phyloP scores from a whole-genome alignment of 2,888 invertebrate species.

The Brassicogethes aeneus region DNA sequence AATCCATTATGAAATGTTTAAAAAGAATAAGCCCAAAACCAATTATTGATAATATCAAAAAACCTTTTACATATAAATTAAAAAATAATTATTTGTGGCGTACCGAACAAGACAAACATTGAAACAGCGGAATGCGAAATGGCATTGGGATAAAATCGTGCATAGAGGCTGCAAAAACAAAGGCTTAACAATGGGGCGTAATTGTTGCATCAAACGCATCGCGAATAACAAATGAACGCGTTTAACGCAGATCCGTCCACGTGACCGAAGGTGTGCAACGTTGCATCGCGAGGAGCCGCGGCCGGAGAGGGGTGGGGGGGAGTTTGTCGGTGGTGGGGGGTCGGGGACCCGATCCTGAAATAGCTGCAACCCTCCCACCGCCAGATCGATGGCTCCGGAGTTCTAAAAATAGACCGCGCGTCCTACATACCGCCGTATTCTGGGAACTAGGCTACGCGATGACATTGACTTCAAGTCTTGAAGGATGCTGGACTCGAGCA shows the following conservation, averaged over 20 bases:
- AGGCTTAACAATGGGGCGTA: too few relatives aligned
- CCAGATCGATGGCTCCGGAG: constrained; percentile 39
- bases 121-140: too few relatives aligned
- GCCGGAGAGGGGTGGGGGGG: constrained; percentile 19
- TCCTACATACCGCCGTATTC: constrained; percentile 33
- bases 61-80: too few relatives aligned
- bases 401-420: constrained; percentile 39
- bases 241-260: constrained; percentile 3
- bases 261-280: constrained; percentile 13
- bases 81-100: too few relatives aligned
- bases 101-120: too few relatives aligned
- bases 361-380: constrained; percentile 35
- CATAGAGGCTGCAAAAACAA: too few relatives aligned
- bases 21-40: too few relatives aligned
- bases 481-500: constrained; percentile 6
- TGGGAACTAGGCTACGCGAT: constrained; percentile 32
- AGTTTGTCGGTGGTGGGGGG: constrained; percentile 17
- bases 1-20: too few relatives aligned
- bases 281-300: constrained; percentile 12
- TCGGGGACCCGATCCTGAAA: constrained; percentile 33
- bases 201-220: too few relatives aligned
- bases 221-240: too few relatives aligned
- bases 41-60: too few relatives aligned
- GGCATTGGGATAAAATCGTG: too few relatives aligned
- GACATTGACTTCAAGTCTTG: constrained; percentile 30